Evolutionary conservation across 2,888 invertebrate species (phyloP), one percentile per base, ranked within the genome.

Genomic region (Ryuthela nishihirai): DNA sequence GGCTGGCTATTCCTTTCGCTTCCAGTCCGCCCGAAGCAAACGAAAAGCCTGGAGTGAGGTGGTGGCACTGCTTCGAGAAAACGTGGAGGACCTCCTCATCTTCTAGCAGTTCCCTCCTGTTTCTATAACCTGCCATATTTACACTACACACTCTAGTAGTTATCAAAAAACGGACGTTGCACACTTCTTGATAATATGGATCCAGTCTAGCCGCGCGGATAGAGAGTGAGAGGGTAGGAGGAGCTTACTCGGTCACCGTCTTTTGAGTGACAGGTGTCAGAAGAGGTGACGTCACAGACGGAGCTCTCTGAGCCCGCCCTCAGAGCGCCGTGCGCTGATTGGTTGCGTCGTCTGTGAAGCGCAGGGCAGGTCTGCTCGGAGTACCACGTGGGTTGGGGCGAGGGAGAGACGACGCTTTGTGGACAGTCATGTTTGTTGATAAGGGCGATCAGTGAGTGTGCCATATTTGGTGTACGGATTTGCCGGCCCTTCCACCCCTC

Each of bases 361-460:
- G 18, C 44, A 36, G 26, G 39, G 43, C 29, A 10, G 15, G 10
- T 41, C 26, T 34, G 34, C 38, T 36, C 36, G 54, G 43, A 54
- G 69, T 62, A 67, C 68, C 70, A 72, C 72, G 71, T 72, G 69
- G 68, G 68, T 64, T 64, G 61, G 54, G 56, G 55, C 59, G n/a
- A n/a, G n/a, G 40, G 45, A 43, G 54, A 50, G 41, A 44, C 35
- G 39, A 50, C 49, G 62, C 64, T 64, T 62, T 52, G 44, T 56
- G 64, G 54, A 64, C 64, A 62, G 65, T 66, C 65, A 66, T 68
- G 67, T 67, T 70, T 67, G 68, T 66, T 66, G 67, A 69, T 69
- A 66, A 66, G 69, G 70, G 70, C 71, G 71, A 72, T 72, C 71
- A 69, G 65, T 67, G 69, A 64, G 65, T 64, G 66, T 46, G 53